Base-by-base conservation (phyloP, 2,888 invertebrate genomes). In the Tipula lateralis region DNA sequence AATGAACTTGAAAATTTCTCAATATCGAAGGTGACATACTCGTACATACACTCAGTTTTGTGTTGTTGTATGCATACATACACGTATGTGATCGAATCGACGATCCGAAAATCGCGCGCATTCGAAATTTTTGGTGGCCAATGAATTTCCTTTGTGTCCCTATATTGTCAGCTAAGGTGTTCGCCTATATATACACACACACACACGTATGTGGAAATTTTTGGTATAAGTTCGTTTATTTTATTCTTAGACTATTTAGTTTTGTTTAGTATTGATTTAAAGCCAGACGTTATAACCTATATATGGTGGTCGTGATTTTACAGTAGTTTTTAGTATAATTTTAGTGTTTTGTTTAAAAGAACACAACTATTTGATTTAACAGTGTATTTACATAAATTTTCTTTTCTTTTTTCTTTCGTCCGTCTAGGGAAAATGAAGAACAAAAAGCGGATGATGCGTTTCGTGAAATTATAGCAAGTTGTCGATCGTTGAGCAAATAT, bases 401-500 rank as follows among this genome's bases (percentile, higher is more conserved):
- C 7, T 82, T n/a, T n/a, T 83, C 34, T n/a, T 83, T 83, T n/a
- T 83, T 83, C 1, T 82, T 83, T 81, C 1, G 34, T 83, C 29
- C 29, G 84, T 86, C 80, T 83, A 86, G 86, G 85, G 86, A 86
- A 84, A 86, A 86, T 29, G 89, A 86, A 87, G 86, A 86, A 83
- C 85, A 89, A 86, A 89, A 89, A 85, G 88, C 88, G 85, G 90
- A 90, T 84, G 90, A 90, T 86, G 89, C 90, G 85, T 90, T 91
- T 86, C 88, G 88, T 34, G 91, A 91, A 87, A 90, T 91, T 44
- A 90, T 91, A 84, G 89, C 89, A 83, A 91, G 91, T 86, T 90
- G 90, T 86, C 87, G 88, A 85, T 91, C 91, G 5, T 87, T 91
- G 13, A 91, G 90, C 86, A 87, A 87, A 82, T 91, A 90, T 87